Percentiles rank a stretch among this genome's conserved stretches.
phyloP scores from a whole-genome alignment of 2,797 vertebrate genomes.

The Coracias cyanogaster region DNA sequence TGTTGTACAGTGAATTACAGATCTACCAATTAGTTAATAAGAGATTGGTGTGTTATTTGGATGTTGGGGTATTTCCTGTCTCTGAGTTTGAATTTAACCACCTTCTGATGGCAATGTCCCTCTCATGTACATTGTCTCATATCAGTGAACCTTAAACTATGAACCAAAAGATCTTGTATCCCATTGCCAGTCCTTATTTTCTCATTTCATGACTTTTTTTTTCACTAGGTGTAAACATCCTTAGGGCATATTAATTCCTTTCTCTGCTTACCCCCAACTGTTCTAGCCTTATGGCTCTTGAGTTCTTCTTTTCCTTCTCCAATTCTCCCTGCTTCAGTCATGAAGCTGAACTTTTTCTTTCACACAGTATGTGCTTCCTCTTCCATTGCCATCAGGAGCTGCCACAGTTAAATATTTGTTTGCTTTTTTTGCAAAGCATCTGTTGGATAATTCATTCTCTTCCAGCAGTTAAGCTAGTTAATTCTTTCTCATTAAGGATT shows the following conservation, averaged over 20 bases:
- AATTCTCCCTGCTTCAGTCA: not conserved
- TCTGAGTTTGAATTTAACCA: not conserved
- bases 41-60: not conserved
- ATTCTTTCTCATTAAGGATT: not conserved
- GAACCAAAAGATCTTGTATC: not conserved
- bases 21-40: not conserved
- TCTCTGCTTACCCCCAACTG: not conserved
- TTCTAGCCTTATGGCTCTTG: slow-evolving; percentile 2
- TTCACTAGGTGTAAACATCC: not conserved
- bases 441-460: not conserved
- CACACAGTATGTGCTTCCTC: not conserved
- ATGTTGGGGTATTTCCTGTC: not conserved
- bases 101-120: not conserved
- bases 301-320: not conserved
- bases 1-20: not conserved
- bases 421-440: not conserved
- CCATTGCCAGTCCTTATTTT: not conserved
- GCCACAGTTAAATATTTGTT: not conserved
- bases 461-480: not conserved
- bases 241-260: not conserved
- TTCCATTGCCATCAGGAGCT: not conserved
- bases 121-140: not conserved
- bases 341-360: not conserved
- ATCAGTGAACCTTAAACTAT: not conserved
- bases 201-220: not conserved